Conservation (phyloP, 1,140 invertebrate genomes). For the Megalonaias nervosa region DNA sequence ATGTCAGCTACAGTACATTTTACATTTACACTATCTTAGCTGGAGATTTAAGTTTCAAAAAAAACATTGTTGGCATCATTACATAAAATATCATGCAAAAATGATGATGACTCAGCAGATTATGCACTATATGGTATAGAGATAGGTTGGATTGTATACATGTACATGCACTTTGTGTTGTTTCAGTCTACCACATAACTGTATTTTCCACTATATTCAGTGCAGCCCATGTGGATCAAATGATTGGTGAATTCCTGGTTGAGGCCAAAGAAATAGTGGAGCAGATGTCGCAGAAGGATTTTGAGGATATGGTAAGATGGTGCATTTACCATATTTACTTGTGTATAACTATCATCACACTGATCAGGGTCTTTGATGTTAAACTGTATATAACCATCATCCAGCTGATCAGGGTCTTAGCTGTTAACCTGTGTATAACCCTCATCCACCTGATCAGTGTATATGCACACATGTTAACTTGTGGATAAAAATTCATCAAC, state of each 20-base stretch:
- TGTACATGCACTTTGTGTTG: neutral
- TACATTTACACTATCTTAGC: too few species aligned
- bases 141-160: neutral
- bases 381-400: too few species aligned
- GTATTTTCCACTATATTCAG: conserved; percentile 7
- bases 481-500: too few species aligned
- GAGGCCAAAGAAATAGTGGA: conserved; percentile 24
- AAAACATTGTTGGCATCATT: neutral
- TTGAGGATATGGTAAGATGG: conserved; percentile 24
- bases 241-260: conserved; percentile 22
- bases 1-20: too few species aligned
- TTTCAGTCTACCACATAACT: neutral
- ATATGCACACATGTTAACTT: too few species aligned
- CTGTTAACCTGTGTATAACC: too few species aligned
- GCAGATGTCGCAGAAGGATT: conserved; percentile 21
- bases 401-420: too few species aligned
- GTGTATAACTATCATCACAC: too few species aligned
- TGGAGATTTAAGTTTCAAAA: neutral
- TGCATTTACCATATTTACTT: neutral
- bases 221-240: conserved; percentile 21
- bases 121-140: neutral
- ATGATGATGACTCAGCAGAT: neutral
- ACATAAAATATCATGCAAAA: neutral
- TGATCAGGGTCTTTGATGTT: too few species aligned
- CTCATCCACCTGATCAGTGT: too few species aligned